These are phyloP conservation scores for Bos taurus DNA, from an alignment of 2,113 vertebrate genomes.

Conservation along the genomic window DNA sequence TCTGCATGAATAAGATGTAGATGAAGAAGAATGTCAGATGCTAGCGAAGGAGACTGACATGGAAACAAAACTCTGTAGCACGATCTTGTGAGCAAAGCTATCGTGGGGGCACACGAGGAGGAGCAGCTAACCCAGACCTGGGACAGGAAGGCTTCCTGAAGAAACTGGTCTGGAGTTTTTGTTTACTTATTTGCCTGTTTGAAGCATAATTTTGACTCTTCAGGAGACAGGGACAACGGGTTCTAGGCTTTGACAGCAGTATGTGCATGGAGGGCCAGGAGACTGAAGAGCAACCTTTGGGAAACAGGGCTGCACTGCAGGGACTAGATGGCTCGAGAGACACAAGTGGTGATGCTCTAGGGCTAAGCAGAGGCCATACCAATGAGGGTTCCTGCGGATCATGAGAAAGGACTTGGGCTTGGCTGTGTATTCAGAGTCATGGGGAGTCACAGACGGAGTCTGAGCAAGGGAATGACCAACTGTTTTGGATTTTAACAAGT, in stretches of 20 bases:
- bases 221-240: background rate
- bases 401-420: background rate
- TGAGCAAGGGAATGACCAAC: background rate
- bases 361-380: background rate
- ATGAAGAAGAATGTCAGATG: background rate
- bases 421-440: background rate
- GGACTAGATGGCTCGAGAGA: background rate
- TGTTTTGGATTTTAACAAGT: conserved; percentile 8
- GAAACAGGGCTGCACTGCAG: background rate
- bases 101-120: background rate
- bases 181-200: background rate
- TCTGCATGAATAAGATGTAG: background rate
- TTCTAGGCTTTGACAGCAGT: background rate
- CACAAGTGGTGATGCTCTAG: accelerated
- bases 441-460: background rate
- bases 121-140: background rate
- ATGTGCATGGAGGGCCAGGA: background rate
- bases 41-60: background rate
- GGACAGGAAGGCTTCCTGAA: background rate
- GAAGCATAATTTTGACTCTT: background rate
- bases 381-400: background rate
- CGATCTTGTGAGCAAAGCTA: background rate
- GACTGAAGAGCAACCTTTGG: background rate
- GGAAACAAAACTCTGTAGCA: background rate
- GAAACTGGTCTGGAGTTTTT: background rate